Evolutionary conservation across 1,140 invertebrate species (phyloP).

Genomic region (Aphelinus certus): DNA sequence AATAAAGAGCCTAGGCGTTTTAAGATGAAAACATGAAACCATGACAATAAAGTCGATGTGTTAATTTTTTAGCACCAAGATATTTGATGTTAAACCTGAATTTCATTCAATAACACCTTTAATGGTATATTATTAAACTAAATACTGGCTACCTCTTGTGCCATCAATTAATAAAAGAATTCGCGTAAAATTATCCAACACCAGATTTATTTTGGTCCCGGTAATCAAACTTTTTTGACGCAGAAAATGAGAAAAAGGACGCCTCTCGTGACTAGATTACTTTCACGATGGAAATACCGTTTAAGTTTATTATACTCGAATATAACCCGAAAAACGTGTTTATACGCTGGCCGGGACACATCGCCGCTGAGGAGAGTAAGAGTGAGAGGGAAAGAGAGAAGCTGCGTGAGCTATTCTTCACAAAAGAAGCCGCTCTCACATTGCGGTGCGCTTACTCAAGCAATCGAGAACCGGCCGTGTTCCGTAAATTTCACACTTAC

Average conservation of each 20-base stretch:
- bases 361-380: no score
- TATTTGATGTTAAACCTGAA: slow-evolving; percentile 9
- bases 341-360: not conserved
- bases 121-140: slow-evolving; percentile 21
- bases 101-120: slow-evolving; percentile 5
- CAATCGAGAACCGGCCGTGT: not conserved
- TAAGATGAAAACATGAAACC: no score
- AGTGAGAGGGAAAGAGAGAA: no score
- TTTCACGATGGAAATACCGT: slow-evolving; percentile 15
- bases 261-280: slow-evolving; percentile 25
- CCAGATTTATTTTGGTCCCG: slow-evolving; percentile 14
- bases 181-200: slow-evolving; percentile 7
- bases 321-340: slow-evolving; percentile 20
- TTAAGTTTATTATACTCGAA: slow-evolving; percentile 23
- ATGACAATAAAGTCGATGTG: no score
- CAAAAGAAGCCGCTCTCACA: no score
- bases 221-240: slow-evolving; percentile 16
- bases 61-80: no score
- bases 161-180: slow-evolving; percentile 17
- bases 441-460: no score
- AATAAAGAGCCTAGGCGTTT: no score
- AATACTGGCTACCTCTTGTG: slow-evolving; percentile 5
- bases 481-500: slow-evolving; percentile 13
- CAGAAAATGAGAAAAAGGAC: slow-evolving; percentile 3
- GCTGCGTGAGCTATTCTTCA: no score